Conservation (phyloP, 2,888 invertebrate genomes). For the Ceramica pisi region DNA sequence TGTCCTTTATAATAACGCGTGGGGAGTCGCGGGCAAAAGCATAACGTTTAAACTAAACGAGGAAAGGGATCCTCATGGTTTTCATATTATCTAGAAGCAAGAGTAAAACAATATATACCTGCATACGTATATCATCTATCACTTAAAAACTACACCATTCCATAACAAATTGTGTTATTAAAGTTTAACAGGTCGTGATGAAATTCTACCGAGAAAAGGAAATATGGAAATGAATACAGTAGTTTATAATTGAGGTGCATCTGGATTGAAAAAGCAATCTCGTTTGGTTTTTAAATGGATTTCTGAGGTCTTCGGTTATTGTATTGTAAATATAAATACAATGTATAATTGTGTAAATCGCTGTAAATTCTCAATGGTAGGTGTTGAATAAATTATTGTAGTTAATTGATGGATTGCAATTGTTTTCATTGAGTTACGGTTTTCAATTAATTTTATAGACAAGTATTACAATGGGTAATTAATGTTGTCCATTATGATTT, state of each 20-base stretch:
- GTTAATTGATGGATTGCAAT: constrained; percentile 22
- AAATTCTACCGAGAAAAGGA: constrained; percentile 24
- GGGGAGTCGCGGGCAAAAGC: no score
- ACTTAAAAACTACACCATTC: constrained; percentile 27
- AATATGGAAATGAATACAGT: constrained; percentile 41
- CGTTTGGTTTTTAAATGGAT: constrained; percentile 20
- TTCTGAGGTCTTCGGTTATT: constrained; percentile 16
- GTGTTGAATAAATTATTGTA: constrained; percentile 1
- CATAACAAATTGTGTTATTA: constrained; percentile 37
- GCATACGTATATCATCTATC: not conserved
- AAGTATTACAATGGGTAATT: not conserved
- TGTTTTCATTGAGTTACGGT: not conserved
- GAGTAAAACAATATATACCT: not conserved
- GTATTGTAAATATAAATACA: constrained; percentile 18
- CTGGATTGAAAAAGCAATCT: constrained; percentile 18
- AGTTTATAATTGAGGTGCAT: constrained; percentile 40
- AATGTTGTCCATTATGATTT: not conserved
- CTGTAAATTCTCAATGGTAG: not conserved
- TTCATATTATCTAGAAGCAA: not conserved
- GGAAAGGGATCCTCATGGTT: not conserved
- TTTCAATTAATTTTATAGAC: constrained; percentile 6
- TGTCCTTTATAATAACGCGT: no score
- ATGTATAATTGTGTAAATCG: not conserved
- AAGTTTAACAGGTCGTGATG: constrained; percentile 31
- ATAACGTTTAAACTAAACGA: not conserved